These are phyloP conservation scores for Scartelaos histophorus DNA, from an alignment of 2,113 vertebrate genomes.

Conservation along the genomic window DNA sequence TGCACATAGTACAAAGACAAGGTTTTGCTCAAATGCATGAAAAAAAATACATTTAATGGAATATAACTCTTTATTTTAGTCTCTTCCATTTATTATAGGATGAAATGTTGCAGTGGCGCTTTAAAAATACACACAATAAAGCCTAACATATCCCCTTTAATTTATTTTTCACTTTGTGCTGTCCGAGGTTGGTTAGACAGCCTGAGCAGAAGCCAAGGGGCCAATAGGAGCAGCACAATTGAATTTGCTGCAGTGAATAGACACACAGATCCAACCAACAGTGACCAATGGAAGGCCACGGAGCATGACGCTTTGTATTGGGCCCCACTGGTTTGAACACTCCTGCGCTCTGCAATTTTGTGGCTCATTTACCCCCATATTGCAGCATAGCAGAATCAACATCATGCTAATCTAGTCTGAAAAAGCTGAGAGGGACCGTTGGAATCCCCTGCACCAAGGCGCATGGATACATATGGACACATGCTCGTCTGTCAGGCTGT, in stretches of 20 bases:
- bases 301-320: neutral
- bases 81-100: neutral
- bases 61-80: neutral
- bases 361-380: neutral
- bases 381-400: neutral
- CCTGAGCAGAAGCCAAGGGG: neutral
- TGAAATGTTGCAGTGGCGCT: neutral
- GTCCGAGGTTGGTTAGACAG: neutral
- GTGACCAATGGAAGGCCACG: neutral
- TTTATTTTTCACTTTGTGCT: neutral
- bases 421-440: neutral
- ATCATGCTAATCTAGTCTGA: neutral
- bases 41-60: too few species aligned
- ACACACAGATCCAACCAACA: constrained; percentile 4
- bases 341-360: neutral
- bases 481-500: too few species aligned
- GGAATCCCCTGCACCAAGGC: neutral
- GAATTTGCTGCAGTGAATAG: constrained; percentile 2
- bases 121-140: neutral
- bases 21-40: too few species aligned
- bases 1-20: too few species aligned
- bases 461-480: too few species aligned
- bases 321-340: neutral
- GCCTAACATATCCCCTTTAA: neutral
- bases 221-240: neutral